Evolutionary conservation across 2,888 invertebrate genomes (phyloP).

Genomic region (Prionchulus punctatus): DNA sequence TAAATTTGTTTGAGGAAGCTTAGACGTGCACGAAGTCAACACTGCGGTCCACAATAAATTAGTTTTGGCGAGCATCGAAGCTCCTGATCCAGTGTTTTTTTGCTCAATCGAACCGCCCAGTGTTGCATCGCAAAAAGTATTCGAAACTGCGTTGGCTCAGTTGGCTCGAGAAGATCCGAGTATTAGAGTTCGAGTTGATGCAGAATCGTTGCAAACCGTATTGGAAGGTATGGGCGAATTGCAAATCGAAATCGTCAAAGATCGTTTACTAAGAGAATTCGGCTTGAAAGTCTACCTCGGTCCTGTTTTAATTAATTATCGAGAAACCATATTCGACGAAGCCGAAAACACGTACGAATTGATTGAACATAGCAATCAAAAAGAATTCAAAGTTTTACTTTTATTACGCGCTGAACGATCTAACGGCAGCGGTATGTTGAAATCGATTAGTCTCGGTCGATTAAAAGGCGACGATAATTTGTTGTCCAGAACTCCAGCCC

Average conservation of each 20-base stretch:
- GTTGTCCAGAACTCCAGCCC: constrained; percentile 49
- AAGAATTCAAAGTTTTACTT: background rate
- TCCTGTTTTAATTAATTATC: constrained; percentile 74
- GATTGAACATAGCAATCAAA: background rate
- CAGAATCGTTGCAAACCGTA: constrained; percentile 37
- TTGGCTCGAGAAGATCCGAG: constrained; percentile 21
- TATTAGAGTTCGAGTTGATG: constrained; percentile 33
- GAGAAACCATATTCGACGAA: constrained; percentile 45
- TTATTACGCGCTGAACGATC: background rate
- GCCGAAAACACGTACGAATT: background rate
- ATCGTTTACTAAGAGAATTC: constrained; percentile 66
- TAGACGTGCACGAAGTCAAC: constrained; percentile 20
- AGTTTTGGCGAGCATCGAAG: constrained; percentile 44
- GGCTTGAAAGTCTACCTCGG: constrained; percentile 79
- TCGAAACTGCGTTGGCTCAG: constrained; percentile 22
- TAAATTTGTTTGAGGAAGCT: background rate
- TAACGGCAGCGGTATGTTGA: background rate
- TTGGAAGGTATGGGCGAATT: constrained; percentile 82
- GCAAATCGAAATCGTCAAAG: constrained; percentile 58
- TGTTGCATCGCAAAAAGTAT: constrained; percentile 46
- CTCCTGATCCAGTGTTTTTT: constrained; percentile 89
- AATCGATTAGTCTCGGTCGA: background rate
- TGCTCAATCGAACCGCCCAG: constrained; percentile 87
- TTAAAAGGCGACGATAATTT: constrained; percentile 29
- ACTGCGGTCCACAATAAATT: constrained; percentile 12